Conservation (phyloP, 1,140 invertebrate species). For the Trachymyrmex septentrionalis region DNA sequence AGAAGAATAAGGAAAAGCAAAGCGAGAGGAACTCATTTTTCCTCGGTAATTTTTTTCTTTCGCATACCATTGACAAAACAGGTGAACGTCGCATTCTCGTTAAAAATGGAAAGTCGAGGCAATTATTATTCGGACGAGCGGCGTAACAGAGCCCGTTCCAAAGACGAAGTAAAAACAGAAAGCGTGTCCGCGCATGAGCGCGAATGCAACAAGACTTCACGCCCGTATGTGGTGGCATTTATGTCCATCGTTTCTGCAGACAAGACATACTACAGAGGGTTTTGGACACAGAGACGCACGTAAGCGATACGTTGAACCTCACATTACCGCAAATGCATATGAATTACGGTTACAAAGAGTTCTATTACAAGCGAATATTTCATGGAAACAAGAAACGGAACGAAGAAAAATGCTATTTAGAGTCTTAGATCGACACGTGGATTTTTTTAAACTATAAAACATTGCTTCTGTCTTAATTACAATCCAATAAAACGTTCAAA, state of each 20-base stretch:
- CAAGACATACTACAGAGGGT: not conserved
- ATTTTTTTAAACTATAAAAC: not conserved
- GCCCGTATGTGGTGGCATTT: slow-evolving; percentile 46
- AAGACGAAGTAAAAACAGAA: slow-evolving; percentile 75
- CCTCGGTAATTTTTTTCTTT: slow-evolving; percentile 51
- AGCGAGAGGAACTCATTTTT: not conserved
- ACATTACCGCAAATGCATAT: slow-evolving; percentile 16
- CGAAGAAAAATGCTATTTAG: not conserved
- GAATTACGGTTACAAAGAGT: slow-evolving; percentile 17
- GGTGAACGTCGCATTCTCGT: slow-evolving; percentile 54
- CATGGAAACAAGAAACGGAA: not conserved
- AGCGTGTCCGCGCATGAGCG: slow-evolving; percentile 69
- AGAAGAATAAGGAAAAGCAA: not conserved
- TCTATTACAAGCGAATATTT: slow-evolving; percentile 33
- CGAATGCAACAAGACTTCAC: slow-evolving; percentile 67
- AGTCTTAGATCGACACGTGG: too few species aligned
- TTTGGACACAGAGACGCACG: slow-evolving; percentile 8
- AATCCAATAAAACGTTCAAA: not conserved
- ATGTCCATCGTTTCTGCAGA: slow-evolving; percentile 20
- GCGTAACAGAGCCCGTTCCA: slow-evolving; percentile 68
- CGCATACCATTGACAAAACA: slow-evolving; percentile 13
- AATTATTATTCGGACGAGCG: slow-evolving; percentile 72
- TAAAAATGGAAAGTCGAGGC: slow-evolving; percentile 75
- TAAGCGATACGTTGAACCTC: slow-evolving; percentile 34
- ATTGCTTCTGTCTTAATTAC: not conserved